Conservation (phyloP, 2,888 invertebrate species). For the Masnerella sp. region DNA sequence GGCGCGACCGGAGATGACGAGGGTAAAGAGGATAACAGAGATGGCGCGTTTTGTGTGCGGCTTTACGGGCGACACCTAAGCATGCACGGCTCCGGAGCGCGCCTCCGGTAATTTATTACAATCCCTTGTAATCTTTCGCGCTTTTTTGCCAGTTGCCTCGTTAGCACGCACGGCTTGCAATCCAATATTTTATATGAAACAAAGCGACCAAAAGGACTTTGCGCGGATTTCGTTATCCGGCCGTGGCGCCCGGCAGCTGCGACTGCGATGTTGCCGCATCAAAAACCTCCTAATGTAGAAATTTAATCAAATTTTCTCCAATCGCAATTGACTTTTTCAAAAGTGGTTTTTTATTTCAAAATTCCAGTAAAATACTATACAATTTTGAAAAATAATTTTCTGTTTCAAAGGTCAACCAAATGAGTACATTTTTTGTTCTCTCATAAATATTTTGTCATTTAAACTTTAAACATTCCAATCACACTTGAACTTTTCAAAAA, state of each 20-base stretch:
- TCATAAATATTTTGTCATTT: too few relatives aligned
- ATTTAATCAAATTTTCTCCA: constrained; percentile 31
- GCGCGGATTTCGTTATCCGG: constrained; percentile 52
- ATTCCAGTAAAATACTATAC: too few relatives aligned
- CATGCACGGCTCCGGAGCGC: constrained; percentile 57
- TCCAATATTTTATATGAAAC: constrained; percentile 58
- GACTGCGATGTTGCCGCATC: constrained; percentile 35
- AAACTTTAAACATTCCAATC: too few relatives aligned
- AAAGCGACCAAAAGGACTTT: constrained; percentile 50
- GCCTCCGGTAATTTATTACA: constrained; percentile 69
- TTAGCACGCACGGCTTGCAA: constrained; percentile 57
- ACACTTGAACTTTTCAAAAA: too few relatives aligned
- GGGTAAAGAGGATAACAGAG: constrained; percentile 56
- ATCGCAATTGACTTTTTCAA: too few relatives aligned
- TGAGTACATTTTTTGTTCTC: too few relatives aligned
- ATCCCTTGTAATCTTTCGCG: constrained; percentile 68
- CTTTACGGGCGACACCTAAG: constrained; percentile 58
- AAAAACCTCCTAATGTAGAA: constrained; percentile 33
- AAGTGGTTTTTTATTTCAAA: too few relatives aligned
- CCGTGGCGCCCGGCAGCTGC: constrained; percentile 41
- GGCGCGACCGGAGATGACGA: constrained; percentile 45
- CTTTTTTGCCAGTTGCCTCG: constrained; percentile 62
- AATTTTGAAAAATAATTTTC: too few relatives aligned
- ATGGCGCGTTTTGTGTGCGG: constrained; percentile 50
- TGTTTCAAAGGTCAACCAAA: too few relatives aligned